Base-by-base conservation (phyloP, 2,888 invertebrate species). In the Nycteola revayana region DNA sequence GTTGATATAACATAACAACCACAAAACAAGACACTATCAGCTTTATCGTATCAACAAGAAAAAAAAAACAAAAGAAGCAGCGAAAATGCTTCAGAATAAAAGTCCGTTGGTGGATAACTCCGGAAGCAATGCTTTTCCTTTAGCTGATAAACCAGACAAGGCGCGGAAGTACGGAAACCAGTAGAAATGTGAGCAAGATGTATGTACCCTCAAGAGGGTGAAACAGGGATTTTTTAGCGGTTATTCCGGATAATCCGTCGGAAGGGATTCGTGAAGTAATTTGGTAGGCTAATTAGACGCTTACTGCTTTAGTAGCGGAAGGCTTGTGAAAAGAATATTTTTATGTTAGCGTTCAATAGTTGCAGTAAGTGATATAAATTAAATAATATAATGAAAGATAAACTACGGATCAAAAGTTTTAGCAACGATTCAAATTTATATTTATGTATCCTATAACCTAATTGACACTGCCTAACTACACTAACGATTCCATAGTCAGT, bases 91-190 rank as follows among this genome's bases (percentile, higher is more conserved):
- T 49, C 39, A 49, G 61, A 72, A 72, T 69, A 77, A 77, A 75
- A 69, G 56, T 58, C 64, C 61, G 21, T 21, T 58, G 60, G 25
- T 56, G 68, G 73, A 80, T 77, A 78, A 62, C 59, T 49, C 60
- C 77, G 87, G 87, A 86, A 86, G 81, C 64, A 66, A 78, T 87
- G 75, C 67, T 71, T 86, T 80, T 73, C 77, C 75, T 54, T n/a
- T 48, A 46, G 28, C 67, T 70, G 81, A 85, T 85, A 85, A 73
- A 72, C 73, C 57, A 82, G 87, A 84, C 85, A 84, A 75, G 79
- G 45, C 41, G 52, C 74, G 87, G 86, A 86, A 86, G 21, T 21
- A n/a, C 2, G 21, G 21, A 75, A 62, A 63, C 51, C 55, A 49
- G 65, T 47, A 62, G 69, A 75, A 72, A 75, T 63, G 77, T 64